A percentile compares a stretch with the other conserved stretches of the same genome.
Evolutionary conservation across 2,113 vertebrate species (phyloP).

Genomic region (Gracilinanus agilis): DNA sequence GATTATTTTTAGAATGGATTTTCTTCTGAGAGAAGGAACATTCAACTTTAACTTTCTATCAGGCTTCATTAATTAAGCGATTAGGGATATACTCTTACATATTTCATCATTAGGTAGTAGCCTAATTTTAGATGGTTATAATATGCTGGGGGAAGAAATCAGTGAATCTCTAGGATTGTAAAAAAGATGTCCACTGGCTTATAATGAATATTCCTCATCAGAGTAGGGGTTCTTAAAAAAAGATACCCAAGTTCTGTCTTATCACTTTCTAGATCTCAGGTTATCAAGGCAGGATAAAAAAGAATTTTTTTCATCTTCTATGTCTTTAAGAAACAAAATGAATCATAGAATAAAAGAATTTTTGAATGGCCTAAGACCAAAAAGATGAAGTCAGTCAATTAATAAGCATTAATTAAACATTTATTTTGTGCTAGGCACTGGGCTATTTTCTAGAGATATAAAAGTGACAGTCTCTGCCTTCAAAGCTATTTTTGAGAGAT

Average conservation of each 20-base stretch:
- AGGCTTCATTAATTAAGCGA: constrained; percentile 31
- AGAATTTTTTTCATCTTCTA: background rate
- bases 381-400: background rate
- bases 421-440: background rate
- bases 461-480: background rate
- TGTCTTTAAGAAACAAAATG: background rate
- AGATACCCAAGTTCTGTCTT: background rate
- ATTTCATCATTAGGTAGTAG: constrained; percentile 10
- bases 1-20: constrained; percentile 22
- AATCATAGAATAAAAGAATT: background rate
- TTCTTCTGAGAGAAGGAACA: constrained; percentile 40
- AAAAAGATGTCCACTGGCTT: constrained; percentile 2
- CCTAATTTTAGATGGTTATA: constrained; percentile 12
- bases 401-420: background rate
- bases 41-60: constrained; percentile 23
- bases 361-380: background rate
- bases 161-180: background rate
- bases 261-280: background rate
- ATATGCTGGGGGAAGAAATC: background rate
- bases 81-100: constrained; percentile 28
- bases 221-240: constrained; percentile 32
- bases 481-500: background rate
- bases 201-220: constrained; percentile 24
- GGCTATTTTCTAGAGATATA: background rate
- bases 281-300: background rate